Evolutionary conservation across 2,888 invertebrate species (phyloP), one percentile per base, ranked within the genome.

Genomic region (Drosophila buzzatii): DNA sequence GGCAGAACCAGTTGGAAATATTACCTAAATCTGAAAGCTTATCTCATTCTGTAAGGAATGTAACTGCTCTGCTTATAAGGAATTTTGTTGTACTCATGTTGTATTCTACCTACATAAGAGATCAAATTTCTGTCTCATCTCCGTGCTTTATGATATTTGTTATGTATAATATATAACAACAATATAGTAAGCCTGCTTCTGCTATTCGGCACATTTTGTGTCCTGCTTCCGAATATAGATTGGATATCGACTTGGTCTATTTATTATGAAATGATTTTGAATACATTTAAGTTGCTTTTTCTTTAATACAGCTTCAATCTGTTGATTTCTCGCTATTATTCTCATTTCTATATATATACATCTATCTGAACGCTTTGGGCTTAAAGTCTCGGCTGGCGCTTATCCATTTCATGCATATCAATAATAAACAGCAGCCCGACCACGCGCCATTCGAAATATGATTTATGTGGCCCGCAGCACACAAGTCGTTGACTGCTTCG

Each of bases 381-480:
- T 82, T 85, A 53, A 88, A 70, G 78, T 58, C 14, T 35, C 9
- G 31, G 68, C 45, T 49, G 59, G 62, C 66, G 75, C 58, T 80
- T 82, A 74, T 77, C 70, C 67, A 73, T 79, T 82, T 68, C 70
- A 71, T 74, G 72, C 75, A 78, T 78, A 78, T 71, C 68, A 62
- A 71, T 68, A 71, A 79, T 68, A 80, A 80, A 67, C 68, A 65
- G 65, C 61, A 71, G 78, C 83, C 73, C 73, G 52, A 65, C 68
- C 88, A 82, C 72, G 76, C 62, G 70, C 80, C 82, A 79, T 69
- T 73, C 66, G 76, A 78, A 90, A 83, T 88, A 89, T 90, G 87
- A 87, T 87, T 87, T 87, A 89, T 87, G 81, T 74, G 79, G 76
- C 83, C 74, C 51, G 66, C 55, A 73, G 87, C 89, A 52, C 69